A percentile compares a stretch with the other conserved stretches of the same genome.
phyloP scores from a whole-genome alignment of 2,113 vertebrate genomes.

The Maccullochella peelii region DNA sequence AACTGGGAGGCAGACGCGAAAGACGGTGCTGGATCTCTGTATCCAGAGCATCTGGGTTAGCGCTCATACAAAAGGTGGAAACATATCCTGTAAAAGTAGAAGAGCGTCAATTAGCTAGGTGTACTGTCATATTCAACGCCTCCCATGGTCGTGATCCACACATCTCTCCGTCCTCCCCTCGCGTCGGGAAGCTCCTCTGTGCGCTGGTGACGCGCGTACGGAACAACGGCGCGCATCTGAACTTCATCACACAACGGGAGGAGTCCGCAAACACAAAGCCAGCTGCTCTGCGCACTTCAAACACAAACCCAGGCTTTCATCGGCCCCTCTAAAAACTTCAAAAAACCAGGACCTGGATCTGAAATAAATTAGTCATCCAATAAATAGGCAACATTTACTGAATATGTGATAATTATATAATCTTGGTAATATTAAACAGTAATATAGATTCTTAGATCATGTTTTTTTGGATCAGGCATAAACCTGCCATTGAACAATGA shows the following conservation, averaged over 20 bases:
- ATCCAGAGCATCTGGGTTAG: conserved; percentile 47
- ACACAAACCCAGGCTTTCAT: conserved; percentile 53
- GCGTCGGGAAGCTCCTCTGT: conserved; percentile 71
- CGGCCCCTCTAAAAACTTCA: conserved; percentile 34
- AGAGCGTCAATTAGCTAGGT: conserved; percentile 1
- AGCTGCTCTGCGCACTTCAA: conserved; percentile 70
- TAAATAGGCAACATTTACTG: not conserved
- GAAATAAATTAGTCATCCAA: not conserved
- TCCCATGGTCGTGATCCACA: conserved; percentile 57
- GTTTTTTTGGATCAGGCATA: not conserved
- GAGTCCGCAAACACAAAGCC: conserved; percentile 75
- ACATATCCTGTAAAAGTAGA: conserved; percentile 43
- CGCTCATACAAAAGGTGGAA: conserved; percentile 9
- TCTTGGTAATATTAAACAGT: not conserved
- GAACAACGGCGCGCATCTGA: conserved; percentile 70
- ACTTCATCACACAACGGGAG: conserved; percentile 78
- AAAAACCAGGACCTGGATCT: conserved; percentile 19
- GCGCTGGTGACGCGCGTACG: conserved; percentile 70
- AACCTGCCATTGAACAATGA: not conserved
- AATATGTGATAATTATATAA: not conserved
- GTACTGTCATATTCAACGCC: conserved; percentile 37
- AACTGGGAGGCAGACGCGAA: conserved; percentile 25
- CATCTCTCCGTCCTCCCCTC: conserved; percentile 62
- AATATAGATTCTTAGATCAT: not conserved
- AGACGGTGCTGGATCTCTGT: conserved; percentile 25